Conservation (phyloP, 2,888 invertebrate species). For the Syritta pipiens region DNA sequence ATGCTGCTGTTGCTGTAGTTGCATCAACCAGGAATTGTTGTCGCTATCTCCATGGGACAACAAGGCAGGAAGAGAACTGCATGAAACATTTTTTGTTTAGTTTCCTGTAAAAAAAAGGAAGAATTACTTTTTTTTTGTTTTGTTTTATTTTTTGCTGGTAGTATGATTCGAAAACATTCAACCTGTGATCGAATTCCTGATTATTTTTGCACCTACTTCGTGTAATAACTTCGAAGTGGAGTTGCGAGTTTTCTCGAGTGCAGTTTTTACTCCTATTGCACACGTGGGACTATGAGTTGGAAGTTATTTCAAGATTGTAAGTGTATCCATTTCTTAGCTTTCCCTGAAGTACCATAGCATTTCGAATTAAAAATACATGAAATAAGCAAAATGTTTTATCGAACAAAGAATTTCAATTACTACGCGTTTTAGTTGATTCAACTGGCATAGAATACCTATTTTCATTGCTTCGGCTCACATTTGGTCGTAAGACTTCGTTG, state of each 20-base stretch:
- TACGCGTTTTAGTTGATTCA: too few relatives aligned
- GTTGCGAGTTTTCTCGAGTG: too few relatives aligned
- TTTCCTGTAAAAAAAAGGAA: background rate
- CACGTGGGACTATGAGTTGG: too few relatives aligned
- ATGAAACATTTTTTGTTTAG: conserved; percentile 9
- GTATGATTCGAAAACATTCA: conserved; percentile 4
- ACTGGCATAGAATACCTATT: too few relatives aligned
- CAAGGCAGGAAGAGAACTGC: background rate
- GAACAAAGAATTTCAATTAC: too few relatives aligned
- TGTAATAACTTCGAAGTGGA: background rate
- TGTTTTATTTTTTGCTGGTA: background rate
- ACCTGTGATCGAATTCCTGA: conserved; percentile 42
- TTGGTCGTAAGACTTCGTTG: too few relatives aligned
- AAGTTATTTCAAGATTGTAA: background rate
- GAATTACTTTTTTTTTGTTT: background rate
- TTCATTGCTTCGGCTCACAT: too few relatives aligned
- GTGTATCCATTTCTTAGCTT: too few relatives aligned
- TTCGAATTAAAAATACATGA: too few relatives aligned
- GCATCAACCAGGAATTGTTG: conserved; percentile 27
- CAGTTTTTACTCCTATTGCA: too few relatives aligned
- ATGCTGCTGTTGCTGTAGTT: background rate
- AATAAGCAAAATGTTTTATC: too few relatives aligned
- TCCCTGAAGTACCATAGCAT: too few relatives aligned
- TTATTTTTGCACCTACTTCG: conserved; percentile 41
- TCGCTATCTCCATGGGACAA: background rate